Conservation (phyloP, 2,113 vertebrate genomes). For the Phyllostomus discolor region DNA sequence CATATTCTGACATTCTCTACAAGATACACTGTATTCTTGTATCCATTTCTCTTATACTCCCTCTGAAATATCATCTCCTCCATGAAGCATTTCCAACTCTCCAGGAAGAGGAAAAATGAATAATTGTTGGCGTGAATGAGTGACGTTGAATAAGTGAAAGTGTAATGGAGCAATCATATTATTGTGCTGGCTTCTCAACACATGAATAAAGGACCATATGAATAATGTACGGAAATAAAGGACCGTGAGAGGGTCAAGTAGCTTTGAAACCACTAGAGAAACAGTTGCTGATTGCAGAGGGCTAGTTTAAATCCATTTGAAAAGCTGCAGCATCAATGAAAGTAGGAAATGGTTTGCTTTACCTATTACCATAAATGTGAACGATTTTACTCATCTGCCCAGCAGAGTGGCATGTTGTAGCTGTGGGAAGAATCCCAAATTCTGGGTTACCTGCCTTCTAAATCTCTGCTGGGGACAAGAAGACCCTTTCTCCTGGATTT, state of each 20-base stretch:
- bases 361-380: neutral
- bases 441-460: neutral
- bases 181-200: neutral
- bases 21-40: neutral
- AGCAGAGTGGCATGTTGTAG: neutral
- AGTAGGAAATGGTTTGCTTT: conserved; percentile 2
- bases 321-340: neutral
- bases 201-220: too few relatives aligned
- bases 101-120: neutral
- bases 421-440: neutral
- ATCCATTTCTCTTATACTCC: neutral
- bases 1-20: neutral
- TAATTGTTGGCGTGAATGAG: neutral
- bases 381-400: neutral
- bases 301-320: neutral
- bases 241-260: neutral
- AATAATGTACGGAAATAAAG: neutral
- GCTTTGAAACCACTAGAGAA: neutral
- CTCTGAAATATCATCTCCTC: neutral
- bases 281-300: neutral
- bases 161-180: neutral
- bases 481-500: neutral
- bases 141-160: neutral
- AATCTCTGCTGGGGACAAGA: neutral
- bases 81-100: neutral